Base-by-base conservation (phyloP, 1,140 invertebrate species). In the Ceratosolen solmsi region DNA sequence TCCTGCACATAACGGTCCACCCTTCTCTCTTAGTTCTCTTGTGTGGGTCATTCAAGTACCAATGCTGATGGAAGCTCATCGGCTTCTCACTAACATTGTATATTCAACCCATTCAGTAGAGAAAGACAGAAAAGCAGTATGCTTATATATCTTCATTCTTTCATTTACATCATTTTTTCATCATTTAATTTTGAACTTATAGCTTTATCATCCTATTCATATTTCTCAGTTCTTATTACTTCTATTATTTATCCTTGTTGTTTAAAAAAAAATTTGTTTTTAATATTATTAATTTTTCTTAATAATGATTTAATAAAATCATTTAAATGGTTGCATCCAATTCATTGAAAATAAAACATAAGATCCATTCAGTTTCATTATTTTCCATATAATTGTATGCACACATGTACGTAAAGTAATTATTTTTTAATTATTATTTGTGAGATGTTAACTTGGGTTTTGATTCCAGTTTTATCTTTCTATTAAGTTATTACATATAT, bases 1-100 rank as follows among this genome's bases (percentile, higher is more conserved):
- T 46, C 51, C 56, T 78, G 79, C 33, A 25, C 76, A 51, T 72
- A 74, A 81, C 84, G 75, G 79, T 71, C 70, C 78, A 63, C 83
- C 77, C 79, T 78, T 58, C 68, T 9, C 68, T 71, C 68, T n/a
- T 22, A n/a, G 0, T 70, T 15, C 46, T 25, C 46, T 30, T 30
- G 0, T n/a, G 20, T 1, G 46, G 58, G 27, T 46, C 54, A 60
- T 60, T 60, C 58, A 38, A 30, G 22, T 41, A n/a, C 13, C 58
- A 22, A n/a, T n/a, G n/a, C n/a, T n/a, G n/a, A n/a, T n/a, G n/a
- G 74, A 46, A 25, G 25, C 17, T 46, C 56, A 30, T 51, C 70
- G 41, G 8, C 3, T 36, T 49, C 33, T 75, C 38, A 25, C 2
- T 30, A 33, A 38, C 36, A 25, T 13, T 60, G 25, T 2, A 9